Percentiles rank a stretch among this genome's conserved stretches.
Conservation (phyloP, 2,113 vertebrate species). For the Petrocephalus microphthalmus region DNA sequence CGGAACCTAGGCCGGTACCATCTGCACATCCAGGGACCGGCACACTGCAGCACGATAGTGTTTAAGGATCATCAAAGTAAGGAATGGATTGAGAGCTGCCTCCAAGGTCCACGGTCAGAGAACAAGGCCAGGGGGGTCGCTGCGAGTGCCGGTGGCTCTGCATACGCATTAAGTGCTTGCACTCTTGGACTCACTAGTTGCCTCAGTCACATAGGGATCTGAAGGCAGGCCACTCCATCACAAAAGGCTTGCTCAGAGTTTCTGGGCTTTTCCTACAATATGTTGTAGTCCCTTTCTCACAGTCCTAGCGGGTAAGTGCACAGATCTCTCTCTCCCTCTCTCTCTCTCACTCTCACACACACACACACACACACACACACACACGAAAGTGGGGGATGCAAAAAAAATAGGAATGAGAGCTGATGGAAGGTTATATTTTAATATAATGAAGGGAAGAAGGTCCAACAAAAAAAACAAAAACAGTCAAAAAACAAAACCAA, state of each 20-base stretch:
- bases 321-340: background rate
- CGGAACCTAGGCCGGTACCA: constrained; percentile 49
- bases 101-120: background rate
- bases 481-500: constrained; percentile 77
- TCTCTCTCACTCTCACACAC: background rate
- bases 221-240: background rate
- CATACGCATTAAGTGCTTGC: background rate
- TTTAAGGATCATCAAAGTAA: background rate
- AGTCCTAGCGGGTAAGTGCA: background rate
- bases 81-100: background rate
- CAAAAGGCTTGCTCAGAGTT: background rate
- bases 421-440: constrained; percentile 91
- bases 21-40: background rate
- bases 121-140: background rate
- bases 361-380: background rate
- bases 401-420: constrained; percentile 60
- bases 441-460: constrained; percentile 84
- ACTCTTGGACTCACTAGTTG: background rate
- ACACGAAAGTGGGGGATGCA: constrained; percentile 11
- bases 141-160: background rate
- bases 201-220: background rate
- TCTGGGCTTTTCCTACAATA: background rate
- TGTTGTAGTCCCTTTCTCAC: constrained; percentile 7
- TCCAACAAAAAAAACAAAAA: constrained; percentile 64
- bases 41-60: background rate